phyloP scores from a whole-genome alignment of 2,113 vertebrate species.

The Callithrix jacchus region DNA sequence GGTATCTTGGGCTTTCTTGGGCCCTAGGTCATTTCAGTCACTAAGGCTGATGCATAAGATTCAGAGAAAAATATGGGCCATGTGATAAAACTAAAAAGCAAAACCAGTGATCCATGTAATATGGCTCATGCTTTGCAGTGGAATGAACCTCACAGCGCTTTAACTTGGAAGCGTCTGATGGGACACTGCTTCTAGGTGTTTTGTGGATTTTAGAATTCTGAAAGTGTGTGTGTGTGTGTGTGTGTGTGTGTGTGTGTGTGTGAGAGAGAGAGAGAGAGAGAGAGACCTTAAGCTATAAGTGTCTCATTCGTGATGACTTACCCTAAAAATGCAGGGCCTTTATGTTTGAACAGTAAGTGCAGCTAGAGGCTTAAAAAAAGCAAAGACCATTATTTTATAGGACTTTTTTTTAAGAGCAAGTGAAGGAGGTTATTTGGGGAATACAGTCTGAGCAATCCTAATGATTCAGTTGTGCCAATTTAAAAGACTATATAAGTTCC shows the following conservation, averaged over 20 bases:
- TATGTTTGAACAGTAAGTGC: background rate
- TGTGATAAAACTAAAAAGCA: background rate
- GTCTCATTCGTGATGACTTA: background rate
- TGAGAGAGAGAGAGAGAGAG: too few relatives aligned
- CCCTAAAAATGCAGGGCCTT: background rate
- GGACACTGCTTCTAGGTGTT: background rate
- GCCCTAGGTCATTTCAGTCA: background rate
- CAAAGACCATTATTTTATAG: background rate
- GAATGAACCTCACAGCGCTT: background rate
- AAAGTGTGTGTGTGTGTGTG: background rate
- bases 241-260: background rate
- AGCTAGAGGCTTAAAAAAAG: background rate
- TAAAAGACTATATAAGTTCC: constrained; percentile 11
- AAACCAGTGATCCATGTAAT: background rate
- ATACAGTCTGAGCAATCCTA: background rate
- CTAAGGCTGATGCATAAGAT: background rate
- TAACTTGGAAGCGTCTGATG: background rate
- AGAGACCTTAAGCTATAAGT: background rate
- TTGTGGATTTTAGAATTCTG: constrained; percentile 17
- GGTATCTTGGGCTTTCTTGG: background rate
- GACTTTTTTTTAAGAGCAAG: background rate
- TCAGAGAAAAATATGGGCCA: background rate
- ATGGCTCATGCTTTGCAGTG: background rate
- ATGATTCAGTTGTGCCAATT: background rate
- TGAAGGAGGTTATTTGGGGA: background rate